A percentile compares a stretch with the other conserved stretches of the same genome.
phyloP scores from a whole-genome alignment of 2,888 invertebrate genomes.

The Parascotia fuliginaria region DNA sequence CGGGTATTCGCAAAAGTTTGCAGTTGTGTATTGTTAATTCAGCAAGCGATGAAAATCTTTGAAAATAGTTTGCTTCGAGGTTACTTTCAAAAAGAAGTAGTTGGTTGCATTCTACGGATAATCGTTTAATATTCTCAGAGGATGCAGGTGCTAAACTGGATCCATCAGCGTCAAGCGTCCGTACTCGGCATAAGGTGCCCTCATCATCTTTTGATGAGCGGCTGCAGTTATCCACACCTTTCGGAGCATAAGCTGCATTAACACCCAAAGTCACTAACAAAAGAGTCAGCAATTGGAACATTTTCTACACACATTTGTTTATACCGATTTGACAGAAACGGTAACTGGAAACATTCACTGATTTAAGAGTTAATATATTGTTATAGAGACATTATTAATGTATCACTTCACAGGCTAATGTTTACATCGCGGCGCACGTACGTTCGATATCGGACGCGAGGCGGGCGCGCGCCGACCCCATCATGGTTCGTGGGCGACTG shows the following conservation, averaged over 20 bases:
- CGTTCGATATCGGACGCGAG: conserved; percentile 61
- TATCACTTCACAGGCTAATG: conserved; percentile 72
- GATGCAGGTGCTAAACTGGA: conserved; percentile 87
- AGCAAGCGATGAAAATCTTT: conserved; percentile 90
- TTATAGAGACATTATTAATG: conserved; percentile 55
- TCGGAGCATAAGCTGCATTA: conserved; percentile 75
- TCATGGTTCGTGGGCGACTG: conserved; percentile 78
- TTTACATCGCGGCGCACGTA: conserved; percentile 79
- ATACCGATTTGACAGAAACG: conserved; percentile 50
- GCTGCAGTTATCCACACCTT: conserved; percentile 74
- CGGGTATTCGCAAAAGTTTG: conserved; percentile 91
- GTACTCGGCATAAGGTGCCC: conserved; percentile 88
- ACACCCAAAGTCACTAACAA: conserved; percentile 83
- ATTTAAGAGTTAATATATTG: conserved; percentile 50
- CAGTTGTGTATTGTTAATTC: conserved; percentile 91
- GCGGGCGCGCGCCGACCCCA: conserved; percentile 74
- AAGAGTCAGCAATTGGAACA: conserved; percentile 82
- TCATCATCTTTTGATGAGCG: conserved; percentile 76
- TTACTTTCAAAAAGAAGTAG: conserved; percentile 92
- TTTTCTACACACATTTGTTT: conserved; percentile 81
- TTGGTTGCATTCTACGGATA: conserved; percentile 92
- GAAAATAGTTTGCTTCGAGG: conserved; percentile 90
- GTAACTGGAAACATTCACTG: conserved; percentile 57
- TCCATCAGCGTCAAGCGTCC: conserved; percentile 89
- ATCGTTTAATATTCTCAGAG: conserved; percentile 89